Conservation (phyloP, 2,888 invertebrate species). For the Agrotis puta region DNA sequence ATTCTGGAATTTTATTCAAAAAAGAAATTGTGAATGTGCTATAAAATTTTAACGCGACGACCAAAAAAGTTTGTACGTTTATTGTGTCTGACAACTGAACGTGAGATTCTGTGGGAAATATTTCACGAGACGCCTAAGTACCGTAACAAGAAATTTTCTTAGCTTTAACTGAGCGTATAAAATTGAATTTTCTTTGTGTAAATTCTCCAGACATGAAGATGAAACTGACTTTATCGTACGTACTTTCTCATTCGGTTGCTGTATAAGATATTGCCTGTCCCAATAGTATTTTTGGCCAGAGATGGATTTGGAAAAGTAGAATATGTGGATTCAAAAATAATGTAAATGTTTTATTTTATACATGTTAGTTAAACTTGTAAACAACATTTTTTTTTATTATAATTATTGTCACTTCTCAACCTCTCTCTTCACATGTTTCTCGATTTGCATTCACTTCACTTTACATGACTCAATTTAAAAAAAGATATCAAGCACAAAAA, state of each 20-base stretch:
- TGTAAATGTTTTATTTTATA: too few species aligned
- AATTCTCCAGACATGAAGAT: conserved; percentile 26
- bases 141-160: conserved; percentile 20
- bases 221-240: conserved; percentile 14
- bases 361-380: too few species aligned
- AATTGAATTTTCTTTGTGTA: conserved; percentile 39
- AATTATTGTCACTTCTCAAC: too few species aligned
- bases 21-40: conserved; percentile 33
- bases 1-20: conserved; percentile 45
- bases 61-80: conserved; percentile 31
- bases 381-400: too few species aligned
- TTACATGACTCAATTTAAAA: too few species aligned
- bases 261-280: conserved; percentile 1
- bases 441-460: too few species aligned
- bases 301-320: background rate
- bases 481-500: too few species aligned
- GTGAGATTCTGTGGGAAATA: conserved; percentile 39
- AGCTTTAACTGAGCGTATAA: conserved; percentile 24
- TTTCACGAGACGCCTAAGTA: conserved; percentile 32
- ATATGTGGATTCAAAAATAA: too few species aligned
- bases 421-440: too few species aligned
- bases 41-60: conserved; percentile 41
- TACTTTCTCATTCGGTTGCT: conserved; percentile 13
- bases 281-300: background rate
- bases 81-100: conserved; percentile 50